phyloP scores from a whole-genome alignment of 2,888 invertebrate genomes.

The Rotaria magnacalcarata region DNA sequence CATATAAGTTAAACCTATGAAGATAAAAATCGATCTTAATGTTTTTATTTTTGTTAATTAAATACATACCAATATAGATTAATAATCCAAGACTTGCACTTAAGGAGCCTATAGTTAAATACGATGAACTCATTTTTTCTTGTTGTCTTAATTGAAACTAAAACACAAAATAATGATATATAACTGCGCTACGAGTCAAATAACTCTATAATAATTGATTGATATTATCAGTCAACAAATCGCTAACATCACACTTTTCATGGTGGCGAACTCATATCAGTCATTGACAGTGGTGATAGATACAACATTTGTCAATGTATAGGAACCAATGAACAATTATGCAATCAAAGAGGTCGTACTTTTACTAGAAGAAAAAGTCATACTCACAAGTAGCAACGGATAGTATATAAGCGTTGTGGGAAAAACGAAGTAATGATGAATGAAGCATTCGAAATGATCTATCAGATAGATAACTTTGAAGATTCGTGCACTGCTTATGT shows the following conservation, averaged over 20 bases:
- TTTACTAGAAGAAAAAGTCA: too few species aligned
- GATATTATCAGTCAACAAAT: background rate
- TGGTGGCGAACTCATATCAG: background rate
- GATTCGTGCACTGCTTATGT: too few species aligned
- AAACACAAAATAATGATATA: background rate
- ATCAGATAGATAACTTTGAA: too few species aligned
- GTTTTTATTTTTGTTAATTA: too few species aligned
- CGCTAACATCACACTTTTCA: background rate
- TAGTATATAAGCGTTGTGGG: too few species aligned
- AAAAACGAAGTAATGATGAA: too few species aligned
- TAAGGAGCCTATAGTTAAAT: background rate
- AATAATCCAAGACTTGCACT: conserved; percentile 13
- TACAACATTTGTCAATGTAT: background rate
- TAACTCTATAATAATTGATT: background rate
- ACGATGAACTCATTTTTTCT: background rate
- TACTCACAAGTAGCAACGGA: too few species aligned
- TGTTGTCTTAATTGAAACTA: background rate
- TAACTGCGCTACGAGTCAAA: background rate
- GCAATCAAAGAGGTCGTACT: background rate
- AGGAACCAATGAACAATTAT: background rate
- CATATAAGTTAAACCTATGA: conserved; percentile 44
- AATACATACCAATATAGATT: conserved; percentile 34
- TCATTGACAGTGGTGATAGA: background rate
- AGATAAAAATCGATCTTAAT: background rate
- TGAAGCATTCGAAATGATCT: too few species aligned